Conservation (phyloP, 2,113 vertebrate genomes). For the Heloderma charlesbogerti region DNA sequence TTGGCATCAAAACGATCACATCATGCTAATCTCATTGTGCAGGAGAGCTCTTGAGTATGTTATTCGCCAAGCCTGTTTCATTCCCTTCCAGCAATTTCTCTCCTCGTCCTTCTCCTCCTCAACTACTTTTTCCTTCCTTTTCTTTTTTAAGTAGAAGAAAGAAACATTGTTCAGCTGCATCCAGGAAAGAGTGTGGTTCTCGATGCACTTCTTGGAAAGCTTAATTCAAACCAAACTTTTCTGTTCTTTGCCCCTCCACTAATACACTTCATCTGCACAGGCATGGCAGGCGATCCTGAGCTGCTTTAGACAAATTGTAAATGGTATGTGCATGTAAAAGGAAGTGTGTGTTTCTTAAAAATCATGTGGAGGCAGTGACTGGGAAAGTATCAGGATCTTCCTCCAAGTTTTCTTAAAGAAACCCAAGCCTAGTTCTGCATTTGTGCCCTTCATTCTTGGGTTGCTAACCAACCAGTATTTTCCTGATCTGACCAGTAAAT, state of each 20-base stretch:
- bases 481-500: not conserved
- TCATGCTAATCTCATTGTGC: conserved; percentile 82
- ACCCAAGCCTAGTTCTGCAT: not conserved
- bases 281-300: conserved; percentile 13
- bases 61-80: conserved; percentile 64
- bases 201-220: conserved; percentile 27
- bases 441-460: not conserved
- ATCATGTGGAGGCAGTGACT: not conserved
- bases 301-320: conserved; percentile 6
- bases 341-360: not conserved
- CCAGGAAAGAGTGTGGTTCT: conserved; percentile 25
- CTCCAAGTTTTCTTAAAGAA: not conserved
- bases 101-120: conserved; percentile 7
- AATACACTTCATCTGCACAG: conserved; percentile 13
- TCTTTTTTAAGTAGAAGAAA: conserved; percentile 46
- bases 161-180: not conserved
- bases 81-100: conserved; percentile 29
- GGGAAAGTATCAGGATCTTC: not conserved
- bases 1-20: conserved; percentile 83
- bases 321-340: not conserved
- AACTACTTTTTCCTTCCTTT: not conserved
- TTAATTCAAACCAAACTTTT: not conserved
- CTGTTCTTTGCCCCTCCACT: not conserved
- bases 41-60: conserved; percentile 80
- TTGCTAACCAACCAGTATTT: not conserved